A percentile compares a stretch with the other conserved stretches of the same genome.
These are phyloP conservation scores for Tenebrosternarchus preto DNA, from an alignment of 2,113 vertebrate genomes.

Conservation along the genomic window DNA sequence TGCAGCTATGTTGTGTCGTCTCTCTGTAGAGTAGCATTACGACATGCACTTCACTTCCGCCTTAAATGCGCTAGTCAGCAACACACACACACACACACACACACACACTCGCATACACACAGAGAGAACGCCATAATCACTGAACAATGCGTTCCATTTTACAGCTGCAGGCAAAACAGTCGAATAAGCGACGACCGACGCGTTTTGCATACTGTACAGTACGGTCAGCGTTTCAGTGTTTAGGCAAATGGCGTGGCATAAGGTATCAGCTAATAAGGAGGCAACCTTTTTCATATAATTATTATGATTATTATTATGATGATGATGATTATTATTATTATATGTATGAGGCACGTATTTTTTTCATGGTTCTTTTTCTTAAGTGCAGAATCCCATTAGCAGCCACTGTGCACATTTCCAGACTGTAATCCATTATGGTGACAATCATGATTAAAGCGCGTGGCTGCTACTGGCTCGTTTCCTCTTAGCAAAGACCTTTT, in stretches of 20 bases:
- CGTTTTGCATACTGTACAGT: conserved; percentile 48
- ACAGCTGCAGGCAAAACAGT: conserved; percentile 37
- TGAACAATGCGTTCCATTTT: conserved; percentile 39
- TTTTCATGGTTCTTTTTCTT: not conserved
- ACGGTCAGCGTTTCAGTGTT: not conserved
- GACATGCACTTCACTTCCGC: conserved; percentile 44
- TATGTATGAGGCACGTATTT: not conserved
- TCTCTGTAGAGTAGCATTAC: conserved; percentile 38
- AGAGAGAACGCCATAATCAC: conserved; percentile 1
- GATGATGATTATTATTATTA: not conserved
- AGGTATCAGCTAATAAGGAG: not conserved
- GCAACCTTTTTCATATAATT: too few relatives aligned
- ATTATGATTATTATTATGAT: not conserved
- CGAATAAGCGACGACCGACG: conserved; percentile 38
- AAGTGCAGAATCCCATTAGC: conserved; percentile 5
- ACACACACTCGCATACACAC: not conserved
- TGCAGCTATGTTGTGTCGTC: conserved; percentile 2
- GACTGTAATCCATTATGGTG: conserved; percentile 26
- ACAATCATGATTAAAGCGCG: conserved; percentile 20
- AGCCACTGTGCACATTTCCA: not conserved
- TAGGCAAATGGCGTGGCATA: not conserved
- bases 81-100: not conserved
- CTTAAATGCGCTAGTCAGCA: conserved; percentile 41
- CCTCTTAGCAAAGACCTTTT: conserved; percentile 12
- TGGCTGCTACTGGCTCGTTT: conserved; percentile 29